Evolutionary conservation across 2,113 vertebrate genomes (phyloP).

Genomic region (Jacana jacana): DNA sequence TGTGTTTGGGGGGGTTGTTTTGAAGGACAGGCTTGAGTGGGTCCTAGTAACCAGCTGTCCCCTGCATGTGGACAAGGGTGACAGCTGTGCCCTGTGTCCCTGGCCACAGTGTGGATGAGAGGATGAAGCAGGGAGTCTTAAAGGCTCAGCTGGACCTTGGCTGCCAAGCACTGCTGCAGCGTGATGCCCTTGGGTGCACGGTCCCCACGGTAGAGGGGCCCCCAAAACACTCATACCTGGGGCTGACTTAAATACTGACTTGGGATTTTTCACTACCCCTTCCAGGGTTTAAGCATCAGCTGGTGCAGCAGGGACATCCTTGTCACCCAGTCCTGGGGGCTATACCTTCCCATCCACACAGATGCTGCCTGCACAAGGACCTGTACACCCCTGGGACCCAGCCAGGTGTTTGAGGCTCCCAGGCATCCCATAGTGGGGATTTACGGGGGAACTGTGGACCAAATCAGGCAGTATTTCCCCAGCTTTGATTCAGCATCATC

Average conservation of each 20-base stretch:
- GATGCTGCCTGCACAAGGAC: not conserved
- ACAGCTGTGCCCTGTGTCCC: not conserved
- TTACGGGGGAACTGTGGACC: not conserved
- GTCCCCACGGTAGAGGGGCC: not conserved
- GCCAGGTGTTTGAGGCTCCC: not conserved
- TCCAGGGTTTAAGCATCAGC: not conserved
- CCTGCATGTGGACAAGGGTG: not conserved
- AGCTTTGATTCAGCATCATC: not conserved
- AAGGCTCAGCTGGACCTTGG: not conserved
- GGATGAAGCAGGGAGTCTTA: not conserved
- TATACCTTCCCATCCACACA: rapidly evolving
- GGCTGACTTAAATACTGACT: not conserved
- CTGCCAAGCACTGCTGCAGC: not conserved
- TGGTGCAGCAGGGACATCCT: not conserved
- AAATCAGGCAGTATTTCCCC: not conserved
- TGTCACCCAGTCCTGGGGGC: not conserved
- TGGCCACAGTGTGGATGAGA: rapidly evolving
- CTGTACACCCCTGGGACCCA: rapidly evolving
- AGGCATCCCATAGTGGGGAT: not conserved
- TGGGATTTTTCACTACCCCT: not conserved
- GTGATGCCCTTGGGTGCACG: not conserved
- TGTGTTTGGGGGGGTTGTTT: not conserved
- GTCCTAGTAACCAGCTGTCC: not conserved
- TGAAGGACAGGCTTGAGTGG: not conserved
- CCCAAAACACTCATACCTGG: not conserved